Conservation (phyloP, 2,113 vertebrate species). For the Eurystomus gularis region DNA sequence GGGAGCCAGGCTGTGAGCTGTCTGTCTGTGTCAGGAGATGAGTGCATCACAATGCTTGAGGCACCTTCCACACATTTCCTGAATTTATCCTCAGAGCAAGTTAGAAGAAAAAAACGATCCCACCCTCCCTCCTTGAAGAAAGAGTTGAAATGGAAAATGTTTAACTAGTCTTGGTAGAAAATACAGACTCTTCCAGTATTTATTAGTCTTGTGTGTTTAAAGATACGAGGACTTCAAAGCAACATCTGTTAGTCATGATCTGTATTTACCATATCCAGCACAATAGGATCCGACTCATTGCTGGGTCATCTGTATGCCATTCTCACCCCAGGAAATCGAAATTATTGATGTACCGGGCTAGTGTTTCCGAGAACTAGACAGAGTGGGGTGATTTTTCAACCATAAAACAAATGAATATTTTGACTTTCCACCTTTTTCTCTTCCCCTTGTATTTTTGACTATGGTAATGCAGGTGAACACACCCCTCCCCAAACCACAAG, state of each 20-base stretch:
- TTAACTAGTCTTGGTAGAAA: neutral
- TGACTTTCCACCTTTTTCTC: neutral
- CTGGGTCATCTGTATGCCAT: neutral
- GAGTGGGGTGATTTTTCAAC: neutral
- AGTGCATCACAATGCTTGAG: neutral
- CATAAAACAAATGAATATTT: neutral
- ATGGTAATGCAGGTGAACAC: neutral
- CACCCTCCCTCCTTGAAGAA: neutral
- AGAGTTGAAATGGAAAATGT: constrained; percentile 21
- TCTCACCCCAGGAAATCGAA: neutral
- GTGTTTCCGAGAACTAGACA: neutral
- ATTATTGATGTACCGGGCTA: neutral
- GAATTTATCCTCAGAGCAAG: neutral
- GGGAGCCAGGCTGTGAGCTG: neutral
- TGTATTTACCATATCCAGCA: constrained; percentile 20
- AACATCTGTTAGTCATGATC: constrained; percentile 35
- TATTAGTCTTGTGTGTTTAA: constrained; percentile 15
- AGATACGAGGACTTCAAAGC: constrained; percentile 40
- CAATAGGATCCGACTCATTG: neutral
- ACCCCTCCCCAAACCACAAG: fast-evolving
- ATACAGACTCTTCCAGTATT: constrained; percentile 1
- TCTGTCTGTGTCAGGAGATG: neutral
- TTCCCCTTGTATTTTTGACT: neutral
- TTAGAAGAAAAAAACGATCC: neutral
- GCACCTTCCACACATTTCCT: neutral